A percentile compares a stretch with the other conserved stretches of the same genome.
These are phyloP conservation scores for Capreolus pygargus DNA, from an alignment of 2,113 vertebrate species.

Conservation along the genomic window DNA sequence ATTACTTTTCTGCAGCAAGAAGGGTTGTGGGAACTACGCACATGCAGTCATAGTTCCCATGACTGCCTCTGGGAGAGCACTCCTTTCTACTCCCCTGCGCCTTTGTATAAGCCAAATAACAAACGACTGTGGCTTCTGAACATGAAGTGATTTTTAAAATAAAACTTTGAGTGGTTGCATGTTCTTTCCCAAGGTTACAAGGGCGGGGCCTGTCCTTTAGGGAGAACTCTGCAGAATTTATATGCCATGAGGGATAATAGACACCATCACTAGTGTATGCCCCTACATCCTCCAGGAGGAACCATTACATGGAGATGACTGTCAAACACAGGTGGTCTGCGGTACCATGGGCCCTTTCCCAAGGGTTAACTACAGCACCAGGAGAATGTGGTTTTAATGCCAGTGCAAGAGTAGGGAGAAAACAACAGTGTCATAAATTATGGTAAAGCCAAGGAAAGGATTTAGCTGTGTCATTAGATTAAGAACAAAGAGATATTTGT, in stretches of 20 bases:
- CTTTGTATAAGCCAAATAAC: background rate
- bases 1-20: background rate
- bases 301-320: background rate
- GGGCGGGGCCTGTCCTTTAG: background rate
- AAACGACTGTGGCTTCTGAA: background rate
- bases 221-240: background rate
- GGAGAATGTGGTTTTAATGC: background rate
- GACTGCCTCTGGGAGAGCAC: background rate
- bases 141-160: background rate
- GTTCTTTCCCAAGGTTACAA: background rate
- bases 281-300: background rate
- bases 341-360: background rate
- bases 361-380: background rate
- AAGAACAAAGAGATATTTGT: conserved; percentile 56
- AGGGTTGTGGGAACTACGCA: background rate
- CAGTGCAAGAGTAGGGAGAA: background rate
- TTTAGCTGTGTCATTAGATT: conserved; percentile 54
- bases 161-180: background rate
- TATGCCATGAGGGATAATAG: background rate
- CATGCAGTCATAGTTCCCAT: background rate
- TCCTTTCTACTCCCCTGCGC: background rate
- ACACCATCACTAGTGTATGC: too few relatives aligned
- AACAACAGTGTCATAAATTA: background rate
- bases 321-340: background rate
- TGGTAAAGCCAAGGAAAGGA: conserved; percentile 27